phyloP scores from a whole-genome alignment of 2,113 vertebrate genomes.

The Galbula dea region DNA sequence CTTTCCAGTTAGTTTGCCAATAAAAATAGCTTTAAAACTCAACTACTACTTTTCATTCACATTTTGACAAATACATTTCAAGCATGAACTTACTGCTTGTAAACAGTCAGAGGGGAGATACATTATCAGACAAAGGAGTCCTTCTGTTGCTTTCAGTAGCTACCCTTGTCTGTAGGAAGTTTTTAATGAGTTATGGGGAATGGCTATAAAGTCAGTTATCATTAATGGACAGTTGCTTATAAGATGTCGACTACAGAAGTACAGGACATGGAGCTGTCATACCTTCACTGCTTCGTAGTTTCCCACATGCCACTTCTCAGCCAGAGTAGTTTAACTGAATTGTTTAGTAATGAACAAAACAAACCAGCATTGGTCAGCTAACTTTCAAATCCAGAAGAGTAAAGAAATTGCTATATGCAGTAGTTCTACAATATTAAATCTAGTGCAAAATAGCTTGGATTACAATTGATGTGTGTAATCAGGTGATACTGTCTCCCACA shows the following conservation, averaged over 20 bases:
- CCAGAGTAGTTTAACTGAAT: neutral
- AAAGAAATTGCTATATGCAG: neutral
- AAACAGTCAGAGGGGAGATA: neutral
- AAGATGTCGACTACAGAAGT: neutral
- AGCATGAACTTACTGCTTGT: neutral
- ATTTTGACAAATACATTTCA: neutral
- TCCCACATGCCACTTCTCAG: neutral
- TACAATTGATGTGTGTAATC: neutral
- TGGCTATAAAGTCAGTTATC: neutral
- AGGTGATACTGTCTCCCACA: neutral
- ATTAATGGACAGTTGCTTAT: neutral
- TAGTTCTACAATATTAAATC: neutral
- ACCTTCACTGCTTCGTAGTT: neutral
- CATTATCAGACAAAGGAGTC: neutral
- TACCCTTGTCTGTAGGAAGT: neutral
- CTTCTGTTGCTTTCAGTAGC: neutral
- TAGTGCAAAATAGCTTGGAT: neutral
- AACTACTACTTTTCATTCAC: neutral
- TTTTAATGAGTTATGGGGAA: neutral
- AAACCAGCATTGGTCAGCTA: neutral
- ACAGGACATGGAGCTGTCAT: neutral
- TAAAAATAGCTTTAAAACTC: neutral
- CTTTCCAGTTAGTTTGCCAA: neutral
- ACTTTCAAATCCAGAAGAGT: neutral
- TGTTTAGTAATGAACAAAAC: neutral